Conservation (phyloP, 2,797 vertebrate genomes). For the Luscinia luscinia region DNA sequence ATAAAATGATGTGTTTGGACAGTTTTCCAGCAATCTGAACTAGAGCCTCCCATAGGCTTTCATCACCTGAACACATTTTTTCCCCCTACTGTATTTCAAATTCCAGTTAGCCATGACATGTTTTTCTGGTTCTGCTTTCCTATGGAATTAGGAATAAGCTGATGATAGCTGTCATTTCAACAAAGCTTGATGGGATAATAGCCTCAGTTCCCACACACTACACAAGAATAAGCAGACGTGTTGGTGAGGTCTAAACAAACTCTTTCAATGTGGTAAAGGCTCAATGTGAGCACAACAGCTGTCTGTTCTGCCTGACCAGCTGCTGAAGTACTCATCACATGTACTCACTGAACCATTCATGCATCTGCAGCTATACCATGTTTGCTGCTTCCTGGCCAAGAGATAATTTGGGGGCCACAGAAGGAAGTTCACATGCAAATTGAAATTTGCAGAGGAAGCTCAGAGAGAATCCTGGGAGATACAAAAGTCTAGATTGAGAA, state of each 20-base stretch:
- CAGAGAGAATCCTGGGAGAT: not conserved
- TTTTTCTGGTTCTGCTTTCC: not conserved
- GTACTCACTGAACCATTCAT: not conserved
- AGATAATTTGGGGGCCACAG: not conserved
- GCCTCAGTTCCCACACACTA: not conserved
- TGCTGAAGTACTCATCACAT: not conserved
- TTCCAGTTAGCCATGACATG: rapidly evolving
- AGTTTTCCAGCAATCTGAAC: not conserved
- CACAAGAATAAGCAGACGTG: not conserved
- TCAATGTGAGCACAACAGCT: not conserved
- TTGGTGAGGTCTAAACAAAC: not conserved
- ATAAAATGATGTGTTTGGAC: not conserved
- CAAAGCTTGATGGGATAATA: not conserved
- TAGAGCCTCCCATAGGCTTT: not conserved
- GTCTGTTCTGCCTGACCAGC: not conserved
- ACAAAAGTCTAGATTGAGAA: not conserved
- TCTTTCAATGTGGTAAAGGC: not conserved
- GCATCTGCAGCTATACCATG: not conserved
- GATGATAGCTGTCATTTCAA: not conserved
- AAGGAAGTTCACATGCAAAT: rapidly evolving
- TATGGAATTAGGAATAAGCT: not conserved
- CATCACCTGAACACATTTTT: not conserved
- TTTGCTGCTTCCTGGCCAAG: not conserved
- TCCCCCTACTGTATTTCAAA: not conserved
- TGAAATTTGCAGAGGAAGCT: not conserved